Conservation (phyloP, 2,888 invertebrate species). For the Calameuta filiformis region DNA sequence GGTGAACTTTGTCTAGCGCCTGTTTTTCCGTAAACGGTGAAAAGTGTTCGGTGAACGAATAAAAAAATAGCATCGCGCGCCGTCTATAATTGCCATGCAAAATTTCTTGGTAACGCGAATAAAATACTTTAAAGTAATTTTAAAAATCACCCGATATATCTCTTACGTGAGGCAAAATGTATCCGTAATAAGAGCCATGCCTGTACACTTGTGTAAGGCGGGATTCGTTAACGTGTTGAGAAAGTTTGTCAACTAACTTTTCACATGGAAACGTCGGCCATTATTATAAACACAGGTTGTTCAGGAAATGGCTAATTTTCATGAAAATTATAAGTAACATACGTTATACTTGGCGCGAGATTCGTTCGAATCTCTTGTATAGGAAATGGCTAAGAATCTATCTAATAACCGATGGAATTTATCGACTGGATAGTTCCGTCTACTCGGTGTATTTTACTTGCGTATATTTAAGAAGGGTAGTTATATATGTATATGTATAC, state of each 20-base stretch:
- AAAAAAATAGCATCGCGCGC: not conserved
- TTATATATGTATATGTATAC: not conserved
- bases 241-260: not conserved
- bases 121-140: no score
- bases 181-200: not conserved
- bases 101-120: no score
- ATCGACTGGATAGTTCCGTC: constrained; percentile 44
- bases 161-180: no score
- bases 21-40: not conserved
- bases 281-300: not conserved
- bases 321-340: not conserved
- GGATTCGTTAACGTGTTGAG: not conserved
- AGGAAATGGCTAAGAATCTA: constrained; percentile 30
- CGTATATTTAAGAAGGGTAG: not conserved
- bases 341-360: not conserved
- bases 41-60: not conserved
- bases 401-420: constrained; percentile 59
- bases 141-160: not conserved
- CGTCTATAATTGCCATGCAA: no score
- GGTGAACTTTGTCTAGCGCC: not conserved
- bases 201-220: not conserved
- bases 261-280: not conserved
- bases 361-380: not conserved
- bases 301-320: not conserved
- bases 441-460: not conserved